Evolutionary conservation across 2,797 vertebrate genomes (phyloP).

Genomic region (Acrocephalus scirpaceus): DNA sequence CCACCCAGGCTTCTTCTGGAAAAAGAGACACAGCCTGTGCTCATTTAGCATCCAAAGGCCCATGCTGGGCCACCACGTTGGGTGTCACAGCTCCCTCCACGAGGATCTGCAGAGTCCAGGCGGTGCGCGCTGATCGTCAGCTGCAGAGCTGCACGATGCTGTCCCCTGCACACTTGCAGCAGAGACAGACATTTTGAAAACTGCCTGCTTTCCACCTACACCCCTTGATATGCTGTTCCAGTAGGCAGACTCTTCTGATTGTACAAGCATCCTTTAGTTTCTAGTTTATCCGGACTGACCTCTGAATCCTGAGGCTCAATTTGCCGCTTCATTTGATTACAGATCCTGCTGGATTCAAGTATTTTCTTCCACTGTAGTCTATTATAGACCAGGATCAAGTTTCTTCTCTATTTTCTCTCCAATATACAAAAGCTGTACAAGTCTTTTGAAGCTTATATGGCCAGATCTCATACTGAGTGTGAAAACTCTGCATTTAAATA

Average conservation of each 20-base stretch:
- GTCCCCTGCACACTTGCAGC: not conserved
- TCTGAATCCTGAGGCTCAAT: not conserved
- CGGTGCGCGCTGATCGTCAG: accelerated
- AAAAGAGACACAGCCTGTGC: not conserved
- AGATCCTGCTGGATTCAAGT: not conserved
- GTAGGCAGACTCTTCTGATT: not conserved
- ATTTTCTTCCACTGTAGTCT: not conserved
- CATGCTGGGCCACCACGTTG: accelerated
- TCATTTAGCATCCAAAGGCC: not conserved
- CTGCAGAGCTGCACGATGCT: accelerated
- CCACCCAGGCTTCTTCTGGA: not conserved
- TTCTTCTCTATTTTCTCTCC: not conserved
- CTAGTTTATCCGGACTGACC: accelerated
- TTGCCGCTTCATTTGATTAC: not conserved
- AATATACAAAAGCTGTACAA: not conserved
- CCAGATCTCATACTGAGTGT: not conserved
- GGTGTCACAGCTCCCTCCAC: accelerated
- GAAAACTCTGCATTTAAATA: not conserved
- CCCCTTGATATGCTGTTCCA: not conserved
- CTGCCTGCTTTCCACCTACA: not conserved
- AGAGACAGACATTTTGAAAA: not conserved
- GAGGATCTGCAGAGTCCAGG: accelerated
- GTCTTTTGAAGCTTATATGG: not conserved
- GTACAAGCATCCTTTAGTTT: not conserved
- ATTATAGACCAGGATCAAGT: not conserved